Evolutionary conservation across 2,113 vertebrate species (phyloP).

Genomic region (Hippopotamus amphibius): DNA sequence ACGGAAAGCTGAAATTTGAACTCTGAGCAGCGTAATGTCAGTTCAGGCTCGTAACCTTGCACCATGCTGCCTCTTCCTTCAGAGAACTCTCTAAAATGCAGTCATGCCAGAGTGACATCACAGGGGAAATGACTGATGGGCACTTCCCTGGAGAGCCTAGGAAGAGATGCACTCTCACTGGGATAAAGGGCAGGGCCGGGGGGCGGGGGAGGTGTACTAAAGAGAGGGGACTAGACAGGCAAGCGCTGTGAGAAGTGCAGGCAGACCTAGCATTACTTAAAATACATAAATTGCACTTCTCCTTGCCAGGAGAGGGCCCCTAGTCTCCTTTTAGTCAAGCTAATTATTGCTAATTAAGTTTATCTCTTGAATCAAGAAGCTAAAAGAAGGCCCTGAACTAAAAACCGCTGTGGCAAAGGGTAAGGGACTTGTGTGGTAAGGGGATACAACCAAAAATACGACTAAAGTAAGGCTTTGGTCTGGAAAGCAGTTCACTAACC

Average conservation of each 20-base stretch:
- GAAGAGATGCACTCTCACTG: background rate
- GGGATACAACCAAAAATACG: background rate
- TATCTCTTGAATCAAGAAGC: background rate
- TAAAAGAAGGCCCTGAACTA: conserved; percentile 32
- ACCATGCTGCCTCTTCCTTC: background rate
- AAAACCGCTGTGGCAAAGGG: background rate
- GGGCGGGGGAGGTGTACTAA: background rate
- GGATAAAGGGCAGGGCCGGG: background rate
- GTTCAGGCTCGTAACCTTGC: background rate
- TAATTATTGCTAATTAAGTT: conserved; percentile 3
- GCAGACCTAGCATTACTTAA: background rate
- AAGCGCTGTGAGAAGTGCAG: background rate
- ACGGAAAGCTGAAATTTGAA: background rate
- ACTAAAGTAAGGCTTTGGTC: background rate
- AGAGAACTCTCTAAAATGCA: background rate
- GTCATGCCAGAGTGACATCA: background rate
- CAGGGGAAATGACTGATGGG: background rate
- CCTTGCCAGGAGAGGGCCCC: background rate
- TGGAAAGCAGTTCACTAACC: background rate
- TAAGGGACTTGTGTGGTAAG: background rate
- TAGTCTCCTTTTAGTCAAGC: background rate
- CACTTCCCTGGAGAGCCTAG: background rate
- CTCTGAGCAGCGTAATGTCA: background rate
- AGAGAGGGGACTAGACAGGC: background rate
- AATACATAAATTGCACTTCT: background rate